Evolutionary conservation across 2,888 invertebrate genomes (phyloP), one percentile per base, ranked within the genome.

Genomic region (Heliconius sara): DNA sequence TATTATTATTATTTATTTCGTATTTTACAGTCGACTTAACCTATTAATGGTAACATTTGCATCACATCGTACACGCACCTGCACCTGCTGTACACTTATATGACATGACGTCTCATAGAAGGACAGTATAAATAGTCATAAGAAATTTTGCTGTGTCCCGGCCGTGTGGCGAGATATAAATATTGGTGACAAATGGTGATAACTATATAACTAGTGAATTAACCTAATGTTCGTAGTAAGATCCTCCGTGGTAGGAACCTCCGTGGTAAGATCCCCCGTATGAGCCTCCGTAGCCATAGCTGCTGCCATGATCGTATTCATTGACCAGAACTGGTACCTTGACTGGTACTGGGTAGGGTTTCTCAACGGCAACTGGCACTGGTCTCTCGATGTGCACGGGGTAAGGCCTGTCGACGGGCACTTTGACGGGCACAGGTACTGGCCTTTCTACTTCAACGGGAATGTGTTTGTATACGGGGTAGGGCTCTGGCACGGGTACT

Each of bases 401-500:
- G 92, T 96, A 96, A 27, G 97, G 97, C 90, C 96, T 96, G 88
- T 96, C 96, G 70, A 96, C 96, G 82, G 96, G 96, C 57, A 97
- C 96, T 88, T 96, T 96, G 30, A 97, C 97, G 83, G 97, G 96
- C 85, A 95, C 94, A 27, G 96, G 92, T n/a, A 96, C 95, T 70
- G 94, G 95, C 90, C 91, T 96, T 86, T 96, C 96, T 5, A 96
- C 96, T 85, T 96, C 91, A 87, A 95, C 95, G 67, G 96, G 96
- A 22, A 97, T 94, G 86, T 96, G 96, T 90, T 96, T 97, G 93
- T 96, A 96, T 66, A 97, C 97, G 77, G 97, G 96, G 91, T 96
- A 96, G 1, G 92, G 96, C 85, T 95, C 93, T 60, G 96, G 96
- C 34, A 95, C 95, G 7, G 95, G 95, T 80, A 97, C 96, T 89